Percentiles rank a stretch among this genome's conserved stretches.
These are phyloP conservation scores for Tadarida brasiliensis DNA, from an alignment of 2,797 vertebrate species.

Conservation along the genomic window DNA sequence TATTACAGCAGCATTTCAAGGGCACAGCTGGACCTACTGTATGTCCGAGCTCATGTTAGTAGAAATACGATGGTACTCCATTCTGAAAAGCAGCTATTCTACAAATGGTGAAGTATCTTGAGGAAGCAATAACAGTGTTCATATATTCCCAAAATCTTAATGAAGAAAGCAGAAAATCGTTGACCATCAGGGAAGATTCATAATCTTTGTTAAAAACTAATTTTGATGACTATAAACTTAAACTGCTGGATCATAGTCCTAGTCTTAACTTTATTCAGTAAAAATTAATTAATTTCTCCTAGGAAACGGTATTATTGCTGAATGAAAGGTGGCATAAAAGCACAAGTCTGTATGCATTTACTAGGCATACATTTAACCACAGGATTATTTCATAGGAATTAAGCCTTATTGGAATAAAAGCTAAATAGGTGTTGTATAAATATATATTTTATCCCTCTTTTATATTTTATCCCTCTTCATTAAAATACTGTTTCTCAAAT, in stretches of 20 bases:
- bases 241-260: constrained; percentile 62
- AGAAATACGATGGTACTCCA: not conserved
- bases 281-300: constrained; percentile 62
- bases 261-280: constrained; percentile 68
- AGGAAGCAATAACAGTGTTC: not conserved
- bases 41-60: not conserved
- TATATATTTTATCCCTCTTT: constrained; percentile 38
- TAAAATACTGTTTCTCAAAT: constrained; percentile 58
- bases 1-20: not conserved
- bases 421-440: constrained; percentile 29
- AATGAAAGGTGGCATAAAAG: constrained; percentile 57
- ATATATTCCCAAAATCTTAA: not conserved
- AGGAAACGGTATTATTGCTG: constrained; percentile 50
- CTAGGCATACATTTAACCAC: not conserved
- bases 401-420: constrained; percentile 76
- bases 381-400: constrained; percentile 66
- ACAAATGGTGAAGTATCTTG: not conserved
- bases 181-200: not conserved
- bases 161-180: not conserved
- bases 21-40: not conserved
- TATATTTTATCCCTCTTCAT: constrained; percentile 52
- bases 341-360: not conserved
- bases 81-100: not conserved
- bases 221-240: constrained; percentile 7
- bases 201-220: not conserved